Percentiles rank a stretch among this genome's conserved stretches.
These are phyloP conservation scores for Babyrousa celebensis DNA, from an alignment of 2,797 vertebrate species.

Conservation along the genomic window DNA sequence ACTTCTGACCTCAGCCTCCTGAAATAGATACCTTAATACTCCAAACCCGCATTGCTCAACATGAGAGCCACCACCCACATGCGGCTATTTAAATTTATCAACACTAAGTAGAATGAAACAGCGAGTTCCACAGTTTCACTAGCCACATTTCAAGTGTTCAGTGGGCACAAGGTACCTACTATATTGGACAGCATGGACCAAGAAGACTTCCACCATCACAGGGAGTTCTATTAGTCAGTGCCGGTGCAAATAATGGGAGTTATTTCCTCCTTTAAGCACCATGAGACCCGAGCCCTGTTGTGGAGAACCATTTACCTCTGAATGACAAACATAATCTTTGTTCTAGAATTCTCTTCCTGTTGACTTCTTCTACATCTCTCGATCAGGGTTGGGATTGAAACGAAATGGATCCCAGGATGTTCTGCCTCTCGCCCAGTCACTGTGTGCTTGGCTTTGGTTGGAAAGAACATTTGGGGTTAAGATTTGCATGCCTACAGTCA, in stretches of 20 bases:
- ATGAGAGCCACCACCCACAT: not conserved
- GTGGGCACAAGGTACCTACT: not conserved
- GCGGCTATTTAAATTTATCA: conserved; percentile 9
- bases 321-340: not conserved
- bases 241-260: not conserved
- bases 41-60: not conserved
- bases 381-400: not conserved
- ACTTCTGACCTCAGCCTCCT: not conserved
- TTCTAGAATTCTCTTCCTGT: conserved; percentile 3
- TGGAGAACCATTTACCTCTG: not conserved
- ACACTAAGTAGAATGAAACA: not conserved
- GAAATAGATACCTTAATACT: not conserved
- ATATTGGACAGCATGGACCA: no score
- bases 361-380: not conserved
- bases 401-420: not conserved
- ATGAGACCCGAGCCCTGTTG: not conserved
- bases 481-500: not conserved
- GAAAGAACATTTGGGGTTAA: not conserved
- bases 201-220: not conserved
- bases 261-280: not conserved
- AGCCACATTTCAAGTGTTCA: not conserved
- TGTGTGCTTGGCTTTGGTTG: not conserved
- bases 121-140: not conserved
- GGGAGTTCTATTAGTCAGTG: no score
- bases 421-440: not conserved